These are phyloP conservation scores for Zeugodacus cucurbitae DNA, from an alignment of 1,140 invertebrate genomes.

Conservation along the genomic window DNA sequence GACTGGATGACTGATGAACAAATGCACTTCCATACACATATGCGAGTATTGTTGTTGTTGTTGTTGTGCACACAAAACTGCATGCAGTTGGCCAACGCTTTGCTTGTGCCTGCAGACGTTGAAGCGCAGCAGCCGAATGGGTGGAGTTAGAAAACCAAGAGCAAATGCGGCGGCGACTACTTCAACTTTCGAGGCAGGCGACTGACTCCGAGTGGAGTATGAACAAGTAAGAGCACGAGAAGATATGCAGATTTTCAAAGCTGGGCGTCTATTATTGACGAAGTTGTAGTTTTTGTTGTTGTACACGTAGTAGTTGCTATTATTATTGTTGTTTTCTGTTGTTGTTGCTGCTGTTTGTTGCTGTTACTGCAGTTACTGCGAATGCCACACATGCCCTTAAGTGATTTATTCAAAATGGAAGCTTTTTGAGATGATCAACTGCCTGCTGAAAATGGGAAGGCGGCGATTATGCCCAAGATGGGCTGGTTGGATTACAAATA, in stretches of 20 bases:
- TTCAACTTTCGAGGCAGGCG: neutral
- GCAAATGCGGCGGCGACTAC: neutral
- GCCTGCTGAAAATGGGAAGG: conserved; percentile 20
- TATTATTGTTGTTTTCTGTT: neutral
- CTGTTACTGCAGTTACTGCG: neutral
- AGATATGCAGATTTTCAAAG: conserved; percentile 16
- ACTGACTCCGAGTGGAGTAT: neutral
- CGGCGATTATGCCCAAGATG: neutral
- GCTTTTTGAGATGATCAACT: conserved; percentile 28
- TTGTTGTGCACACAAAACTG: neutral
- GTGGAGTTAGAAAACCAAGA: conserved; percentile 38
- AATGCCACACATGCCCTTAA: conserved; percentile 40
- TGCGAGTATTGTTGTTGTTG: neutral
- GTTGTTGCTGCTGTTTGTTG: neutral
- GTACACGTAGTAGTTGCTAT: neutral
- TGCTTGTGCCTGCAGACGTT: neutral
- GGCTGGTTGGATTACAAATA: neutral
- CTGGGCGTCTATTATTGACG: neutral
- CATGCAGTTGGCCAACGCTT: neutral
- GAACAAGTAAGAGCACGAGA: neutral
- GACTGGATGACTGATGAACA: conserved; percentile 9
- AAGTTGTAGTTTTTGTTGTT: neutral
- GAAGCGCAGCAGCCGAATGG: conserved; percentile 25
- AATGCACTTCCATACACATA: too few species aligned
- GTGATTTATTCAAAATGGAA: conserved; percentile 42